Percentiles rank a stretch among this genome's conserved stretches.
phyloP scores from a whole-genome alignment of 2,797 vertebrate genomes.

The Synaphobranchus kaupii region DNA sequence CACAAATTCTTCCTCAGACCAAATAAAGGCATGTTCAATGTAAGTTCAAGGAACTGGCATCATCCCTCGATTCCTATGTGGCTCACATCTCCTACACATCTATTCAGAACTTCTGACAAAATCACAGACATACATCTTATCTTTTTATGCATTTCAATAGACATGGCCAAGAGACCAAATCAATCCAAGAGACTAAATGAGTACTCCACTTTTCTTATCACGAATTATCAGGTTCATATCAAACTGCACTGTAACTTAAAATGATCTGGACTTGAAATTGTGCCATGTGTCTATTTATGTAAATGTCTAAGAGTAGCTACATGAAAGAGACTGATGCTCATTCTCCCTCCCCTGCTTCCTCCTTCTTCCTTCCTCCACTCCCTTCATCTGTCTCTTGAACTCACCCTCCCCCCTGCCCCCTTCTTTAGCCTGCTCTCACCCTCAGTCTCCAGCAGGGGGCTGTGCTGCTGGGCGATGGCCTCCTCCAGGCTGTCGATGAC shows the following conservation, averaged over 20 bases:
- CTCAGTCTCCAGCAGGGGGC: slow-evolving; percentile 61
- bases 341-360: not conserved
- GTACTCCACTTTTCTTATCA: not conserved
- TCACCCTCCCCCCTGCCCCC: no score
- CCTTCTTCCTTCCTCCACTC: slow-evolving; percentile 23
- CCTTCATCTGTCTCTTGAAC: not conserved
- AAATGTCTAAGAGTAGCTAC: no score
- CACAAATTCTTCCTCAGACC: not conserved
- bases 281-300: no score
- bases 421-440: slow-evolving; percentile 57
- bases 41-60: not conserved
- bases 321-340: no score
- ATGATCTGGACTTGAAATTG: no score
- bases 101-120: no score
- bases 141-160: not conserved
- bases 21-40: not conserved
- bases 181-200: not conserved
- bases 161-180: not conserved
- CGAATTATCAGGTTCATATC: not conserved
- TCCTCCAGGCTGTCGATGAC: slow-evolving; percentile 80
- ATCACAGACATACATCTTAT: not conserved
- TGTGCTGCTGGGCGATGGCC: slow-evolving; percentile 71
- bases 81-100: not conserved
- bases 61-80: not conserved
- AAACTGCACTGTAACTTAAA: no score